Evolutionary conservation across 64 coral and sea anemone genomes (phyloP), one percentile per base, ranked within the genome.

Genomic region (Porites australiensis): DNA sequence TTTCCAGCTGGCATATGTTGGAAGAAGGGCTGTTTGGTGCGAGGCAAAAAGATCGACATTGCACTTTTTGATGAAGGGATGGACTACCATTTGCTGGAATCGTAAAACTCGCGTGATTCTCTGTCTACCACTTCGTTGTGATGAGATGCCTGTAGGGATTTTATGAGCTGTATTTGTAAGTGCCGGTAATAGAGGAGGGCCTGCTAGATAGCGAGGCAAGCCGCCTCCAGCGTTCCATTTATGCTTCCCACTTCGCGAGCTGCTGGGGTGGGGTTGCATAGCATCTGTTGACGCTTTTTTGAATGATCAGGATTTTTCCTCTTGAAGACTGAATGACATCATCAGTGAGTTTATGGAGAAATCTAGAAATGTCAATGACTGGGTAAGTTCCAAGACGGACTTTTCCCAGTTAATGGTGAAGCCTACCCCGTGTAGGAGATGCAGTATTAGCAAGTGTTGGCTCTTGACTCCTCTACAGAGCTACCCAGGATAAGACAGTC

Each of bases 1-100:
- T 75, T 74, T 72, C 82, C 90, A 93, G 55, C 90, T 93, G 63
- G 59, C 48, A 72, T 78, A 87, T n/a, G 49, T 71, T 58, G 91
- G 55, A 21, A 93, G 91, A 14, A 87, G 91, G 79, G 47, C 44
- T 45, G 91, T 93, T 63, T 71, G 73, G 50, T 72, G 54, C 21
- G 91, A 79, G 63, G 89, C 89, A 70, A 83, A 91, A 12, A 91
- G 89, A n/a, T 83, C 78, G 72, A 58, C 43, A 51, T 67, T 43
- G 65, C 63, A 74, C 64, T 47, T 53, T 54, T 54, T 74, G 3
- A 82, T 15, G 16, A 83, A 83, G 22, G 59, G 61, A 23, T 53
- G 58, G 15, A 93, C 77, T 4, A 84, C 75, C 91, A 86, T 64
- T 93, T 60, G 91, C 82, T 86, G 70, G 60, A 53, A 74, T 93